A percentile compares a stretch with the other conserved stretches of the same genome.
These are phyloP conservation scores for Oreonectes daqikongensis DNA, from an alignment of 2,797 vertebrate genomes.

Conservation along the genomic window DNA sequence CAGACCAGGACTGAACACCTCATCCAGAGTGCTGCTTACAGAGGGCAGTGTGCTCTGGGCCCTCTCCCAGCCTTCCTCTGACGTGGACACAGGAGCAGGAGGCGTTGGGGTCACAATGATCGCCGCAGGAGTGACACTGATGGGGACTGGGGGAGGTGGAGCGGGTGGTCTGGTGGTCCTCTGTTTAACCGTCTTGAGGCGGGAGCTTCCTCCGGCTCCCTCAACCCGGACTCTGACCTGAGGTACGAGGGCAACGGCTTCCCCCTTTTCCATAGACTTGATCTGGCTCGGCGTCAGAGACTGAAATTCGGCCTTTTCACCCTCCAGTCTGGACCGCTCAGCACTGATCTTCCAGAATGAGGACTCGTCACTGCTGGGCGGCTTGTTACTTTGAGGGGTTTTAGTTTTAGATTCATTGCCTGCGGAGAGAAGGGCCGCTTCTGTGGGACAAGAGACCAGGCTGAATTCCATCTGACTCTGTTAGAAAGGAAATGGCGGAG, in stretches of 20 bases:
- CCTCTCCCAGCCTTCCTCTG: conserved; percentile 78
- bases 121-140: conserved; percentile 60
- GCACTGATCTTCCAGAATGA: conserved; percentile 98
- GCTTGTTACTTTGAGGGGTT: conserved; percentile 70
- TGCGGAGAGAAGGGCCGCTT: conserved; percentile 65
- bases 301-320: conserved; percentile 87
- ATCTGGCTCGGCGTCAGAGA: conserved; percentile 96
- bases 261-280: conserved; percentile 96
- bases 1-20: conserved; percentile 76
- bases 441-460: conserved; percentile 77
- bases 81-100: conserved; percentile 57
- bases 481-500: conserved; percentile 38
- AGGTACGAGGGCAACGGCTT: conserved; percentile 87
- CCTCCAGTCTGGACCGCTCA: conserved; percentile 89
- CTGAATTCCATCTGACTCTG: conserved; percentile 98
- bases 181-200: conserved; percentile 68
- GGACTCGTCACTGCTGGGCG: conserved; percentile 82
- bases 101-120: conserved; percentile 50
- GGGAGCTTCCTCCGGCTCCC: conserved; percentile 61
- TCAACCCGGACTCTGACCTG: conserved; percentile 69
- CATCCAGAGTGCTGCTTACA: conserved; percentile 69
- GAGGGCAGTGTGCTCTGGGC: conserved; percentile 78
- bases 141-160: conserved; percentile 54
- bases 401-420: conserved; percentile 79
- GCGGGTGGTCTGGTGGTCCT: conserved; percentile 78